Percentiles rank a stretch among this genome's conserved stretches.
Conservation (phyloP, 2,113 vertebrate species). For the Orthonyx spaldingii region DNA sequence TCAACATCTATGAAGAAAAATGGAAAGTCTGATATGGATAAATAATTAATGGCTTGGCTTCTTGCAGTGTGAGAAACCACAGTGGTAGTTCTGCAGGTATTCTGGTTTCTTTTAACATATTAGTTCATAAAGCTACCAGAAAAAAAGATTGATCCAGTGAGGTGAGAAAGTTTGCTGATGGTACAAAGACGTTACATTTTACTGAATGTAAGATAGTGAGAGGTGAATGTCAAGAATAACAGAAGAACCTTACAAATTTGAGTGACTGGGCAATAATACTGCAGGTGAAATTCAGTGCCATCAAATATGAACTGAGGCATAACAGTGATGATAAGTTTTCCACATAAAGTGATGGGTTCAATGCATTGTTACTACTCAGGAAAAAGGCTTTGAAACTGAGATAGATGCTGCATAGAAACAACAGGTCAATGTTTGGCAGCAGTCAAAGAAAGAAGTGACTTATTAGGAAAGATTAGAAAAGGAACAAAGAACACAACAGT, state of each 20-base stretch:
- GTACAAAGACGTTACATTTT: neutral
- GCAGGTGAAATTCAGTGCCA: neutral
- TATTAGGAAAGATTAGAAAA: neutral
- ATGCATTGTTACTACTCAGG: neutral
- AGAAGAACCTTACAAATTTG: neutral
- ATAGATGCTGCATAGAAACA: neutral
- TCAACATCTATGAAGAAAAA: neutral
- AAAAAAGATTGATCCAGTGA: neutral
- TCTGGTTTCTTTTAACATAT: neutral
- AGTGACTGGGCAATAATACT: neutral
- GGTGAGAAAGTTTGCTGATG: neutral
- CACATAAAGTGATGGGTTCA: neutral
- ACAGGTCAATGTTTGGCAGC: neutral
- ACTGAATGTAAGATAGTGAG: neutral
- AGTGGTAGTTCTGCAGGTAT: neutral
- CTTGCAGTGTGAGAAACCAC: neutral
- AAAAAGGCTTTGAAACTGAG: neutral
- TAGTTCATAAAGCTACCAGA: neutral
- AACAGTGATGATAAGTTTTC: neutral
- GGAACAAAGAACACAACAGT: neutral
- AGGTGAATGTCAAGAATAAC: neutral
- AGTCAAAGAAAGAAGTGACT: neutral
- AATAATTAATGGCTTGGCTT: neutral
- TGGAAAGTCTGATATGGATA: neutral
- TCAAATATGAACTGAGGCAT: neutral